phyloP scores from a whole-genome alignment of 2,888 invertebrate species.

The Caenorhabditis sinica region DNA sequence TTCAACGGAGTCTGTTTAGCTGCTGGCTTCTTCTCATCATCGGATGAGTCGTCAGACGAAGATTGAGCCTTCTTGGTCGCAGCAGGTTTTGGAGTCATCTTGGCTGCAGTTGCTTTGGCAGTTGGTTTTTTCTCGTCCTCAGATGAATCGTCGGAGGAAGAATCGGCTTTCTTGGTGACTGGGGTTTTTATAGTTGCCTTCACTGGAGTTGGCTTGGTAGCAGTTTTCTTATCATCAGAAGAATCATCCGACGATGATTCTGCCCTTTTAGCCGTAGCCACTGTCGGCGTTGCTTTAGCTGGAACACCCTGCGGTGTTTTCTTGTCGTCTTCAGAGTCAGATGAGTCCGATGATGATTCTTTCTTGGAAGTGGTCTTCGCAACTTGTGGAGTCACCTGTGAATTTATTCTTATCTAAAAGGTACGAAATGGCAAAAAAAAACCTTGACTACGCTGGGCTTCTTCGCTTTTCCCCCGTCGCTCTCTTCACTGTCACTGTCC shows the following conservation, averaged over 20 bases:
- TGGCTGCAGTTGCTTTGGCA: slow-evolving; percentile 39
- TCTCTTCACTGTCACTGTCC: slow-evolving; percentile 27
- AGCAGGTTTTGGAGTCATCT: slow-evolving; percentile 27
- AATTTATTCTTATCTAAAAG: not conserved
- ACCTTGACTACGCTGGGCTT: slow-evolving; percentile 47
- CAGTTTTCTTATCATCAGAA: slow-evolving; percentile 66
- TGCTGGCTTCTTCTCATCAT: slow-evolving; percentile 57
- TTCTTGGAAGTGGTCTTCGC: slow-evolving; percentile 51
- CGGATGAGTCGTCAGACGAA: slow-evolving; percentile 23
- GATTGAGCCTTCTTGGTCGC: slow-evolving; percentile 27
- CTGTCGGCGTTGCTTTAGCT: too few species aligned
- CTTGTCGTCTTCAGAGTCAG: too few species aligned
- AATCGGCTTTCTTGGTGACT: slow-evolving; percentile 67
- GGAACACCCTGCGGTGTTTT: too few species aligned
- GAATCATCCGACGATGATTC: slow-evolving; percentile 35
- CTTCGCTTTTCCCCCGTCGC: not conserved
- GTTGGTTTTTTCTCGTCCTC: slow-evolving; percentile 45
- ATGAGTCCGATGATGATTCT: slow-evolving; percentile 17
- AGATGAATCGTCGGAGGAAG: slow-evolving; percentile 60
- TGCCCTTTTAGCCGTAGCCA: too few species aligned
- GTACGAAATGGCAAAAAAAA: not conserved
- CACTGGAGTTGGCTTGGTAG: slow-evolving; percentile 40
- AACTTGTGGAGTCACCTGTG: not conserved
- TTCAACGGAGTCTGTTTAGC: slow-evolving; percentile 50
- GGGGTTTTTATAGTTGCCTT: slow-evolving; percentile 43